phyloP scores from a whole-genome alignment of 2,113 vertebrate species.

The Oncorhynchus keta region DNA sequence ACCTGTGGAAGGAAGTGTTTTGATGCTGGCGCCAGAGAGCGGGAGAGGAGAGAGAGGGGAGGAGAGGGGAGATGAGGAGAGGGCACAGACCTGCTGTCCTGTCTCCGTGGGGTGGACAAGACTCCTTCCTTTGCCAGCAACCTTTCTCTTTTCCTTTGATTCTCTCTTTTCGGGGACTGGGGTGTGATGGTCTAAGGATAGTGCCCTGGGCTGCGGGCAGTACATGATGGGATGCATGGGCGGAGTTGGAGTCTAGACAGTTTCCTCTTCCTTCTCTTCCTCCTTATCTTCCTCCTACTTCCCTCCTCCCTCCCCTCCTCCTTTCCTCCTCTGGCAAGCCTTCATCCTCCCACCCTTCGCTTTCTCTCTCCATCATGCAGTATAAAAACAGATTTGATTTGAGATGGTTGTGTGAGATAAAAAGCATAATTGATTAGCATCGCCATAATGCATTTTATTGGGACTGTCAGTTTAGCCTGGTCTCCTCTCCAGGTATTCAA shows the following conservation, averaged over 20 bases:
- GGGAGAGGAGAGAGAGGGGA: neutral
- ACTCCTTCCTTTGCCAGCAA: neutral
- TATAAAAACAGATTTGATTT: neutral
- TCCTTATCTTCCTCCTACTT: neutral
- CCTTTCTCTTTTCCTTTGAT: neutral
- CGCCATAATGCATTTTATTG: no score
- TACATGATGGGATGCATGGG: no score
- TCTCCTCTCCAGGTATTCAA: slow-evolving; percentile 3
- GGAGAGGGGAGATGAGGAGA: no score
- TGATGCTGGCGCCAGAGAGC: slow-evolving; percentile 52
- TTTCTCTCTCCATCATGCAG: neutral
- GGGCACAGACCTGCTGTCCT: slow-evolving; percentile 15
- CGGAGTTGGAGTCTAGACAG: no score
- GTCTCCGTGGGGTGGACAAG: neutral
- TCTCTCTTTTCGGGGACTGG: neutral
- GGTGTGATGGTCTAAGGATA: neutral
- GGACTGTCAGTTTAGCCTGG: neutral
- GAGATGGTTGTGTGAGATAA: neutral
- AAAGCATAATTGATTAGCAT: neutral
- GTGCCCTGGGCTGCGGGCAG: no score
- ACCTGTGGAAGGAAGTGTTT: slow-evolving; percentile 62
- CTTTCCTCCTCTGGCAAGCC: no score
- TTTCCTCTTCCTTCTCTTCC: neutral
- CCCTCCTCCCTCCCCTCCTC: neutral
- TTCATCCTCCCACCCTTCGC: neutral